Conservation (phyloP, 2,113 vertebrate species). For the Callionymus lyra region DNA sequence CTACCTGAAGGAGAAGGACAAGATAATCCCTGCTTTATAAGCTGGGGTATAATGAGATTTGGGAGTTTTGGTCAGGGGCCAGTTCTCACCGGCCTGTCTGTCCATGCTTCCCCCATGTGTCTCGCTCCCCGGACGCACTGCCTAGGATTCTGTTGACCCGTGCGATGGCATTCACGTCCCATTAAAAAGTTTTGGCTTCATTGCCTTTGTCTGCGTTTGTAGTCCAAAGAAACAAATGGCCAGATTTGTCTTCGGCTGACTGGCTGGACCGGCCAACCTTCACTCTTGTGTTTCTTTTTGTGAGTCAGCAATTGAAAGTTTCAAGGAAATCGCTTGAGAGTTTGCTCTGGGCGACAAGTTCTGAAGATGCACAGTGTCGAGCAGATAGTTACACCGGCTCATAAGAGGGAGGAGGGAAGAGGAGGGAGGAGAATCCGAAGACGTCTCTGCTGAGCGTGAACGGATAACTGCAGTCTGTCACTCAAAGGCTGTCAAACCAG, state of each 20-base stretch:
- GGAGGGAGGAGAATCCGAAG: constrained; percentile 40
- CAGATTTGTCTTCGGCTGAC: constrained; percentile 1
- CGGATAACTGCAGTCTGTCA: constrained; percentile 41
- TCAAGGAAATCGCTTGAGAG: constrained; percentile 3
- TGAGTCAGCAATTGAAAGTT: constrained; percentile 1
- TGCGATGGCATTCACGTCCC: constrained; percentile 21
- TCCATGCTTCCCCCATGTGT: constrained; percentile 32
- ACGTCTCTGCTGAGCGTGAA: constrained; percentile 24
- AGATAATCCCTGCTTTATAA: constrained; percentile 45
- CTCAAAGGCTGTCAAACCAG: constrained; percentile 12
- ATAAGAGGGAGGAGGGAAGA: constrained; percentile 18
- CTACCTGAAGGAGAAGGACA: constrained; percentile 30
- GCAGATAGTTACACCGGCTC: constrained; percentile 23
- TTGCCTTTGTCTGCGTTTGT: constrained; percentile 6
- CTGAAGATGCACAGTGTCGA: constrained; percentile 31
- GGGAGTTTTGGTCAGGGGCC: constrained; percentile 29
- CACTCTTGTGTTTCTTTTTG: constrained; percentile 3
- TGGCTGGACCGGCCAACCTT: not conserved
- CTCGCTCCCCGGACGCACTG: constrained; percentile 30
- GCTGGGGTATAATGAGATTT: constrained; percentile 53
- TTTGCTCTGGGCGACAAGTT: constrained; percentile 31
- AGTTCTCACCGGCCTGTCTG: constrained; percentile 32
- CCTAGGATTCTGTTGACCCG: constrained; percentile 28
- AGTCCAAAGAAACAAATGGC: constrained; percentile 5
- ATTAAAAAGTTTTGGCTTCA: constrained; percentile 9